Evolutionary conservation across 2,113 vertebrate species (phyloP).

Genomic region (Fulmarus glacialis): DNA sequence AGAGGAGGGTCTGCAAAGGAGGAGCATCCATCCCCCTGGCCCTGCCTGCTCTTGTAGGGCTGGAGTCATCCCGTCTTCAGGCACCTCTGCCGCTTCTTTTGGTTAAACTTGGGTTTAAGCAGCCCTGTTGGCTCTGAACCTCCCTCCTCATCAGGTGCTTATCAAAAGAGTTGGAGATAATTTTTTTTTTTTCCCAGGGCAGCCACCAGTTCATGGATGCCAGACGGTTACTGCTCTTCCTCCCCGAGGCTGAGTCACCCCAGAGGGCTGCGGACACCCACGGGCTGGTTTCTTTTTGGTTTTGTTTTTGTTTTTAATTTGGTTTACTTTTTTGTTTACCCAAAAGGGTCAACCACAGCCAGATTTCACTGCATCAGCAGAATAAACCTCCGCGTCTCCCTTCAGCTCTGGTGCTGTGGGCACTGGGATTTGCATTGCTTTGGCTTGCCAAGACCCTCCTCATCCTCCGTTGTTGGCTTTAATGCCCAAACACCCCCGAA

Average conservation of each 20-base stretch:
- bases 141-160: not conserved
- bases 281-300: not conserved
- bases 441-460: not conserved
- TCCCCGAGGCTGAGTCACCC: not conserved
- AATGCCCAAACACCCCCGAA: not conserved
- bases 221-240: not conserved
- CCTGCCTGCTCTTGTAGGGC: not conserved
- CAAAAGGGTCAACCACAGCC: not conserved
- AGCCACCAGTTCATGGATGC: not conserved
- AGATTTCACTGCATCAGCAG: not conserved
- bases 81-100: not conserved
- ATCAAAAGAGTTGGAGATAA: not conserved
- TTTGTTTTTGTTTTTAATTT: not conserved
- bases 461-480: not conserved
- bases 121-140: not conserved
- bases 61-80: not conserved
- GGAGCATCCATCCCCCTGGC: not conserved
- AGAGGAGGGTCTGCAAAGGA: not conserved
- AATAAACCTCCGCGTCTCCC: not conserved
- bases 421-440: not conserved
- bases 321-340: not conserved
- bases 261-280: not conserved
- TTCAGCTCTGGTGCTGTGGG: not conserved
- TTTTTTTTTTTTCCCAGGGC: not conserved
- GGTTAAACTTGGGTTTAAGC: not conserved